phyloP scores from a whole-genome alignment of 2,113 vertebrate genomes.

The Scortum barcoo region DNA sequence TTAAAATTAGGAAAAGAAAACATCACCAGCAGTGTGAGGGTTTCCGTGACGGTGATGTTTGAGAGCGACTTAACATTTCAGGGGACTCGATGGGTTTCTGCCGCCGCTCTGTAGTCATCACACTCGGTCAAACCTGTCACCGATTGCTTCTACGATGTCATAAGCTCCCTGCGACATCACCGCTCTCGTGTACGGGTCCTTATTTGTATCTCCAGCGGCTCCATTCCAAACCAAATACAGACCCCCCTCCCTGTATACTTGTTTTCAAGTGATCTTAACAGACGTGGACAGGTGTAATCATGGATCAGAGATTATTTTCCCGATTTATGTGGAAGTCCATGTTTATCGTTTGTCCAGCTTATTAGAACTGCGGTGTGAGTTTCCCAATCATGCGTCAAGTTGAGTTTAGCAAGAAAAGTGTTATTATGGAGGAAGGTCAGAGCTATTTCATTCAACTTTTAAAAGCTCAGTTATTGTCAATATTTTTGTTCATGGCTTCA shows the following conservation, averaged over 20 bases:
- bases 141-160: slow-evolving; percentile 34
- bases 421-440: slow-evolving; percentile 22
- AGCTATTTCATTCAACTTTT: slow-evolving; percentile 27
- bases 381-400: slow-evolving; percentile 25
- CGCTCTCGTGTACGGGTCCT: slow-evolving; percentile 32
- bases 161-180: slow-evolving; percentile 41
- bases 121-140: slow-evolving; percentile 23
- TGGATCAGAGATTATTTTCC: slow-evolving; percentile 54
- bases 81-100: slow-evolving; percentile 57
- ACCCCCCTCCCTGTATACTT: slow-evolving; percentile 3
- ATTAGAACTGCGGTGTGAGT: slow-evolving; percentile 7
- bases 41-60: slow-evolving; percentile 27
- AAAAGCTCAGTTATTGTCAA: not conserved
- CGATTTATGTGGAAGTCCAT: slow-evolving; percentile 64
- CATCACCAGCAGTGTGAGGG: slow-evolving; percentile 21
- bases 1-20: slow-evolving; percentile 23
- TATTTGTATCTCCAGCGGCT: slow-evolving; percentile 56
- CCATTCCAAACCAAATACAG: slow-evolving; percentile 68
- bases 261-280: slow-evolving; percentile 7
- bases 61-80: slow-evolving; percentile 48
- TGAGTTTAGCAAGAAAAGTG: slow-evolving; percentile 23
- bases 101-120: slow-evolving; percentile 54
- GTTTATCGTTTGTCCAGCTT: slow-evolving; percentile 48
- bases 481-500: slow-evolving; percentile 19
- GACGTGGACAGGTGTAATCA: slow-evolving; percentile 30